Conservation (phyloP, 1,140 invertebrate species). For the Leptopilina boulardi region DNA sequence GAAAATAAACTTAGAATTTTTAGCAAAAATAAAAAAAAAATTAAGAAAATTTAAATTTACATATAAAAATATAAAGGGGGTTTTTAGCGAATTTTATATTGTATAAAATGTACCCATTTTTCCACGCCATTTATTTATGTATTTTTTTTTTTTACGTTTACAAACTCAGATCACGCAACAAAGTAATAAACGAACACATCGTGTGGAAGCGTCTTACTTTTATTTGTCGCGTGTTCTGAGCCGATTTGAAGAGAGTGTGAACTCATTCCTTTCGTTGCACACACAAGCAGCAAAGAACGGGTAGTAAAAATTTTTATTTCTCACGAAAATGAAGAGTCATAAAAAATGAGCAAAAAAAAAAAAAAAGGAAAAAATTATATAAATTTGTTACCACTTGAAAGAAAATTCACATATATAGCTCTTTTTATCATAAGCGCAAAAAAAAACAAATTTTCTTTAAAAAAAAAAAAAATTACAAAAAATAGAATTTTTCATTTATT, state of each 20-base stretch:
- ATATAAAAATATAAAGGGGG: not conserved
- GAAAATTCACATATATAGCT: not conserved
- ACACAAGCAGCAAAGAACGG: not conserved
- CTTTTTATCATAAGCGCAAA: not conserved
- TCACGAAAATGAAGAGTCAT: constrained; percentile 10
- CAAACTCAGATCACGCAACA: constrained; percentile 17
- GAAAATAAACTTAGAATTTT: too few species aligned
- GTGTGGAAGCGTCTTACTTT: constrained; percentile 22
- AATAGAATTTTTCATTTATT: too few species aligned
- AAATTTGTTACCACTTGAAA: constrained; percentile 6
- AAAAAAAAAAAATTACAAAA: too few species aligned
- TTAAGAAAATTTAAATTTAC: not conserved
- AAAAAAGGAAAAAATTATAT: not conserved
- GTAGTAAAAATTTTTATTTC: constrained; percentile 23
- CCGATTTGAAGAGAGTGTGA: constrained; percentile 25
- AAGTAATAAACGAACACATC: constrained; percentile 28
- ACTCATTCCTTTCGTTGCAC: constrained; percentile 3
- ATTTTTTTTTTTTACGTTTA: not conserved
- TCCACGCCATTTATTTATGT: not conserved
- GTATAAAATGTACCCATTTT: not conserved
- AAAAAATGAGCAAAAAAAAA: not conserved
- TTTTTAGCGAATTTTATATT: not conserved
- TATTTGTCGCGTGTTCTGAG: constrained; percentile 21
- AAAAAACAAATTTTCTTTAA: not conserved
- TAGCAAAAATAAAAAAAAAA: too few species aligned